Evolutionary conservation across 2,113 vertebrate species (phyloP).

Genomic region (Ovibos moschatus): DNA sequence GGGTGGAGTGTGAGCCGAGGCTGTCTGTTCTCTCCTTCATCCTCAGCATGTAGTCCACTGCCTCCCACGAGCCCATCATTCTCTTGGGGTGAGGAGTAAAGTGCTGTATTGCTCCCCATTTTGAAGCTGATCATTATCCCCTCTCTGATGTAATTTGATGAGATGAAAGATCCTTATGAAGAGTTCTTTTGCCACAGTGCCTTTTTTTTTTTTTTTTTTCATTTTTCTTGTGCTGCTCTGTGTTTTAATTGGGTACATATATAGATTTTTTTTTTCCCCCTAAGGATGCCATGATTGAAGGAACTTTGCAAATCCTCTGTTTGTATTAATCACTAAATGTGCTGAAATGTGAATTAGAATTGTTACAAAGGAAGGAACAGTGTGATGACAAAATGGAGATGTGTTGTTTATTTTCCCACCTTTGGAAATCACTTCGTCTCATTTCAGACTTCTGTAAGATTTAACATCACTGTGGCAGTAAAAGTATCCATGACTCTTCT

Average conservation of each 20-base stretch:
- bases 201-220: neutral
- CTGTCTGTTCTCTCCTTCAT: neutral
- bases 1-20: neutral
- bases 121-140: neutral
- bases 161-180: neutral
- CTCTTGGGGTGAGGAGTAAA: neutral
- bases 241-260: neutral
- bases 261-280: neutral
- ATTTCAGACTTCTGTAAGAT: neutral
- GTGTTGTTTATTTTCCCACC: neutral
- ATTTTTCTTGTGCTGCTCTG: neutral
- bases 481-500: neutral
- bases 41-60: fast-evolving
- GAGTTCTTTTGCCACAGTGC: neutral
- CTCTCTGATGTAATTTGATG: neutral
- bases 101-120: neutral
- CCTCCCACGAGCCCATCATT: fast-evolving
- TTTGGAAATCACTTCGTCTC: neutral
- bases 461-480: neutral
- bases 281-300: neutral
- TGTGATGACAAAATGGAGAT: neutral
- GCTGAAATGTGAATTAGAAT: neutral
- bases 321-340: neutral
- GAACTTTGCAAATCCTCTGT: neutral
- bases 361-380: neutral